phyloP scores from a whole-genome alignment of 2,797 vertebrate species.

The Sandelia bainsii region DNA sequence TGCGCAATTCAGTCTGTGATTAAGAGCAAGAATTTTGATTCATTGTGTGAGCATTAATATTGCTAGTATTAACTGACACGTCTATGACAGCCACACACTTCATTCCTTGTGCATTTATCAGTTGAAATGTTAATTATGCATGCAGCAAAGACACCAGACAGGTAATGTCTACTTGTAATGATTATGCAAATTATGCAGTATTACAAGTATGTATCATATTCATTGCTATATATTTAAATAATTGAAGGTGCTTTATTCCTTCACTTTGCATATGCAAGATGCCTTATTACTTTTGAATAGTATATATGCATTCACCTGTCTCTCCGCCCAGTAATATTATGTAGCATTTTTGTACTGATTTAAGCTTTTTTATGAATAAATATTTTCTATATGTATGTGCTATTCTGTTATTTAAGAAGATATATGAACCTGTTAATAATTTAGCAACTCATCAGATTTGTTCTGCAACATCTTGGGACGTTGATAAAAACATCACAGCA shows the following conservation, averaged over 20 bases:
- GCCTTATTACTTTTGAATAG: slow-evolving; percentile 81
- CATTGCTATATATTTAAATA: slow-evolving; percentile 76
- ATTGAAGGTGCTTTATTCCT: slow-evolving; percentile 65
- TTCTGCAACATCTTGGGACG: neutral
- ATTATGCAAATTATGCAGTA: slow-evolving; percentile 69
- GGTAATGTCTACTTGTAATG: slow-evolving; percentile 60
- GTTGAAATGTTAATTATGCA: slow-evolving; percentile 54
- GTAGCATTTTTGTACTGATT: slow-evolving; percentile 87
- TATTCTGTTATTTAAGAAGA: slow-evolving; percentile 3
- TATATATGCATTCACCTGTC: slow-evolving; percentile 76
- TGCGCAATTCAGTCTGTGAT: slow-evolving; percentile 38
- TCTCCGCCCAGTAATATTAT: slow-evolving; percentile 85
- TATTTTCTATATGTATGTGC: slow-evolving; percentile 86
- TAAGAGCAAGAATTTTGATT: slow-evolving; percentile 7
- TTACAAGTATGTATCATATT: slow-evolving; percentile 69
- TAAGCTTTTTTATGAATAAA: slow-evolving; percentile 87
- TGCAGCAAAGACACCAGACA: slow-evolving; percentile 54
- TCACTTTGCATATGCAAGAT: slow-evolving; percentile 82
- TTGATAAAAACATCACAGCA: slow-evolving; percentile 19
- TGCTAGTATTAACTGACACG: slow-evolving; percentile 18
- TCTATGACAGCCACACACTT: slow-evolving; percentile 30
- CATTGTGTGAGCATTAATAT: slow-evolving; percentile 27
- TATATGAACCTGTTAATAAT: neutral
- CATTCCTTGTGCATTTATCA: slow-evolving; percentile 45
- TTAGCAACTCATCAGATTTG: neutral